Percentiles rank a stretch among this genome's conserved stretches.
phyloP scores from a whole-genome alignment of 2,888 invertebrate species.

The Melanotus villosus region DNA sequence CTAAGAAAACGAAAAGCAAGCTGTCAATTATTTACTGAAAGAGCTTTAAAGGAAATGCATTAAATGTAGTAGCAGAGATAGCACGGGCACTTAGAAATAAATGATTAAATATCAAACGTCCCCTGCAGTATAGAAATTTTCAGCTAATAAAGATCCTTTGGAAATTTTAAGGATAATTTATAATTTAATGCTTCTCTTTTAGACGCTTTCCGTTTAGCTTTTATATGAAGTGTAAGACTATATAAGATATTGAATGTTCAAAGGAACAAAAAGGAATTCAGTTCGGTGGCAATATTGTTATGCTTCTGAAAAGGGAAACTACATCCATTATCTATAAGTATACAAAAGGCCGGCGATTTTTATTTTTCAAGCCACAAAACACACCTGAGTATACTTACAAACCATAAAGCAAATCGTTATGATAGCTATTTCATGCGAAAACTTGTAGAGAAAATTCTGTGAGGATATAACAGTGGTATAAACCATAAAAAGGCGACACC shows the following conservation, averaged over 20 bases:
- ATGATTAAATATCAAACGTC: not conserved
- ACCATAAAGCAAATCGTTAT: conserved; percentile 12
- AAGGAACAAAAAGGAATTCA: not conserved
- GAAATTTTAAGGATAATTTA: not conserved
- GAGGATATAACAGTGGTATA: too few relatives aligned
- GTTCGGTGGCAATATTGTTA: not conserved
- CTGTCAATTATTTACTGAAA: not conserved
- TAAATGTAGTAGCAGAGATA: not conserved
- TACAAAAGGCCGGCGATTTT: not conserved
- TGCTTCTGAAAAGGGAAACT: not conserved
- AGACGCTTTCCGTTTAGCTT: not conserved
- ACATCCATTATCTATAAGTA: conserved; percentile 12
- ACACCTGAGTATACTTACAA: conserved; percentile 6
- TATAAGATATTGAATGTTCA: too few relatives aligned
- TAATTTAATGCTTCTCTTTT: not conserved
- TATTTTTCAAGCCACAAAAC: conserved; percentile 6
- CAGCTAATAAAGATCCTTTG: not conserved
- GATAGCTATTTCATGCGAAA: not conserved
- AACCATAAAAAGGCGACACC: too few relatives aligned
- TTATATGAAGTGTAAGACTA: too few relatives aligned
- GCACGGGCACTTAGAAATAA: not conserved
- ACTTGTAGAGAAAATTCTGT: not conserved
- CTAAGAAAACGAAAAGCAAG: too few relatives aligned
- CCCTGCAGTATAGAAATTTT: not conserved
- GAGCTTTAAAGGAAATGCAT: not conserved